Evolutionary conservation across 1,140 invertebrate species (phyloP).

Genomic region (Maniola jurtina): DNA sequence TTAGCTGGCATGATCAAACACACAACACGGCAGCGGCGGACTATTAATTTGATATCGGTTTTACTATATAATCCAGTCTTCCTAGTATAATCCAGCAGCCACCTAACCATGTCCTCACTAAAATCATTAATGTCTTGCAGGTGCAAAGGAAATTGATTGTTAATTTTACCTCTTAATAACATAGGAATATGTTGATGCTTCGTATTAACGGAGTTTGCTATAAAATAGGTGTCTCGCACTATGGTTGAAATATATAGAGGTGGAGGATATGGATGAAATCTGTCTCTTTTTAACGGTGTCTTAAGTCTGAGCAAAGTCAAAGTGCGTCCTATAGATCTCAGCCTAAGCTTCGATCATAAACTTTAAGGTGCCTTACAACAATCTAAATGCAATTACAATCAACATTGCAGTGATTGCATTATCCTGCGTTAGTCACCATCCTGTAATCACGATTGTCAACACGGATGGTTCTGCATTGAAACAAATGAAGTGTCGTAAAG

Average conservation of each 20-base stretch:
- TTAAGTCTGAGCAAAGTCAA: too few relatives aligned
- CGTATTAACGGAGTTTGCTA: too few relatives aligned
- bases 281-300: too few relatives aligned
- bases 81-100: not conserved
- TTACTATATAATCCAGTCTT: too few relatives aligned
- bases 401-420: conserved; percentile 44
- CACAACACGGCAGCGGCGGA: too few relatives aligned
- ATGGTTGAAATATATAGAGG: too few relatives aligned
- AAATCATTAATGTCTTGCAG: conserved; percentile 7
- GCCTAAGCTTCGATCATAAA: not conserved
- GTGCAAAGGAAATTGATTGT: conserved; percentile 18
- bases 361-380: not conserved
- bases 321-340: too few relatives aligned
- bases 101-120: not conserved
- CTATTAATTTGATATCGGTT: not conserved
- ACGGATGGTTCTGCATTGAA: conserved; percentile 57
- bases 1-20: too few relatives aligned
- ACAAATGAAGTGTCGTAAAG: conserved; percentile 72
- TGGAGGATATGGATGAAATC: too few relatives aligned
- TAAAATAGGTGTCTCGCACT: too few relatives aligned
- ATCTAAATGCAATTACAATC: conserved; percentile 16
- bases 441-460: conserved; percentile 53
- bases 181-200: not conserved
- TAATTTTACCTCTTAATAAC: not conserved
- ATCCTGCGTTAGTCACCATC: conserved; percentile 52